These are phyloP conservation scores for Anolis apletophallus DNA, from an alignment of 2,797 vertebrate genomes.

Conservation along the genomic window DNA sequence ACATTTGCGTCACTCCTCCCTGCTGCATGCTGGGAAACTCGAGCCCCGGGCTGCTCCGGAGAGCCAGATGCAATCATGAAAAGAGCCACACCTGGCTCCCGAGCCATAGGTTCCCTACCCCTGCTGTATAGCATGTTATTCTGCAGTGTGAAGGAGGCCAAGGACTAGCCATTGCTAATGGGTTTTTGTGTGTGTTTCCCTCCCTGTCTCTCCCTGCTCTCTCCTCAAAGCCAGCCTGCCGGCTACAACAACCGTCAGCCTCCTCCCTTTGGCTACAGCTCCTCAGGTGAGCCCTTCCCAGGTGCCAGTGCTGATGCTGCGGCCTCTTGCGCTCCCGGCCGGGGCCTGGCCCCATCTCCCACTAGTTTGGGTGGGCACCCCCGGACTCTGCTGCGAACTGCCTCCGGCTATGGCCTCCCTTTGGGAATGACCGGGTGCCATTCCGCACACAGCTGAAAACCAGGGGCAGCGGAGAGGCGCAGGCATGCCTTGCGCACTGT, in stretches of 20 bases:
- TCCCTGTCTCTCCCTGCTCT: background rate
- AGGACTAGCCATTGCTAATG: conserved; percentile 30
- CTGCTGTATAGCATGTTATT: too few relatives aligned
- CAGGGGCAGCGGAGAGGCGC: background rate
- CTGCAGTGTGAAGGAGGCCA: too few relatives aligned
- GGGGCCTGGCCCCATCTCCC: background rate
- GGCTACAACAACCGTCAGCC: conserved; percentile 76
- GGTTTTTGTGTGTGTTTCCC: conserved; percentile 1
- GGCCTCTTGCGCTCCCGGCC: background rate
- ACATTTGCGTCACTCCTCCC: too few relatives aligned
- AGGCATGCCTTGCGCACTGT: too few relatives aligned
- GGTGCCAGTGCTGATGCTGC: background rate
- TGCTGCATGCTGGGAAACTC: too few relatives aligned
- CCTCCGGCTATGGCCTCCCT: background rate
- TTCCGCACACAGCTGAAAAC: background rate
- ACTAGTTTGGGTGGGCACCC: background rate
- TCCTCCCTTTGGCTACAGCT: conserved; percentile 76
- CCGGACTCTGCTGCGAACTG: background rate
- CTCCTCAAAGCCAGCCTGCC: conserved; percentile 73
- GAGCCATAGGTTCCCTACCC: too few relatives aligned
- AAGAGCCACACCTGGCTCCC: too few relatives aligned
- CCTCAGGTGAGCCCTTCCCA: conserved; percentile 67
- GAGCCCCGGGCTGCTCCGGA: too few relatives aligned
- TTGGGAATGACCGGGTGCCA: background rate
- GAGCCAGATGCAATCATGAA: too few relatives aligned